These are phyloP conservation scores for Lutjanus erythropterus DNA, from an alignment of 2,113 vertebrate species.

Conservation along the genomic window DNA sequence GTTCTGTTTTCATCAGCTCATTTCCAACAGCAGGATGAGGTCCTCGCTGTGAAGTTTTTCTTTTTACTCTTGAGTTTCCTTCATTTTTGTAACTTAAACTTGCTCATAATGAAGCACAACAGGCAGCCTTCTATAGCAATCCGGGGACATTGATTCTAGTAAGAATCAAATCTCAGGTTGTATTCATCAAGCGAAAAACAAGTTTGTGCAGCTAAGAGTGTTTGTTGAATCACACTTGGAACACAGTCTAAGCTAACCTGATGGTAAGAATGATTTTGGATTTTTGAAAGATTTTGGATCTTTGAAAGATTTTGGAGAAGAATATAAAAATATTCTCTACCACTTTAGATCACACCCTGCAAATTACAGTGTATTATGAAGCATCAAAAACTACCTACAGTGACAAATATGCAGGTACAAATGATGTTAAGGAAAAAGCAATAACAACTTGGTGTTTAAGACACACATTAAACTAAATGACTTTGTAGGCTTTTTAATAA, in stretches of 20 bases:
- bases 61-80: neutral
- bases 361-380: neutral
- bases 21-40: neutral
- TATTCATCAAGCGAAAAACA: neutral
- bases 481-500: neutral
- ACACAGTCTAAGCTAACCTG: neutral
- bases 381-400: neutral
- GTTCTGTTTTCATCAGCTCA: constrained; percentile 7
- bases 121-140: neutral
- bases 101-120: constrained; percentile 22
- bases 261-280: neutral
- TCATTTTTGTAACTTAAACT: neutral
- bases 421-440: neutral
- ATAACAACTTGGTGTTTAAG: neutral
- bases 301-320: neutral
- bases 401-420: neutral
- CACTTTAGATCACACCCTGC: neutral
- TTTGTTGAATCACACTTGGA: neutral
- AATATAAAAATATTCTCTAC: neutral
- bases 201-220: neutral
- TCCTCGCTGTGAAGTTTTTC: neutral
- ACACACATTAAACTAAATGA: neutral
- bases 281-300: no score
- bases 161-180: constrained; percentile 16
- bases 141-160: neutral